Percentiles rank a stretch among this genome's conserved stretches.
phyloP scores from a whole-genome alignment of 2,888 invertebrate genomes.

The Trachelus tabidus region DNA sequence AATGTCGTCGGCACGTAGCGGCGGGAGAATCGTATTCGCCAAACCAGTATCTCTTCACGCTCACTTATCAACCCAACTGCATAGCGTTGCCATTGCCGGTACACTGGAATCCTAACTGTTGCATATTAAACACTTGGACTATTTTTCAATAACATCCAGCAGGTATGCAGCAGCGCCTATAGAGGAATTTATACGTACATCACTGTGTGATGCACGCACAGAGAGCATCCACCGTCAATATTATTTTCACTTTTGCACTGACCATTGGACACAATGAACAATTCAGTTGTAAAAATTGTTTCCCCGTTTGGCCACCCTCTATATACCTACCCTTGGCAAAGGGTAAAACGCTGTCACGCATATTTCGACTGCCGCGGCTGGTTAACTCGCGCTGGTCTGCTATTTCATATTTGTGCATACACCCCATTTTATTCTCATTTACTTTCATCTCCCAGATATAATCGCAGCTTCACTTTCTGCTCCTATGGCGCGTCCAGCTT shows the following conservation, averaged over 20 bases:
- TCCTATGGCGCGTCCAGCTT: not conserved
- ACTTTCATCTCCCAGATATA: not conserved
- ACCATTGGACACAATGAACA: not conserved
- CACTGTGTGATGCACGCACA: not conserved
- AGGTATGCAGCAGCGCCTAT: not conserved
- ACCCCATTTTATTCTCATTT: not conserved
- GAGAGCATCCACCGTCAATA: not conserved
- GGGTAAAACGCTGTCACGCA: not conserved
- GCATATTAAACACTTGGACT: not conserved
- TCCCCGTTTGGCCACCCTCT: not conserved
- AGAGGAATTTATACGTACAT: not conserved
- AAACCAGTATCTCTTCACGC: not conserved
- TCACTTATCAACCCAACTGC: not conserved
- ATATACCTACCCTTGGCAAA: not conserved
- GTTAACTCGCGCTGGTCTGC: not conserved
- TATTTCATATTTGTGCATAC: not conserved
- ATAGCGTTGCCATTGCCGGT: not conserved
- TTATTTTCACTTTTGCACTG: not conserved
- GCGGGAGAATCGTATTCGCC: not conserved
- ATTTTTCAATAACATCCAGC: not conserved
- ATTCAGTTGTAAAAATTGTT: not conserved
- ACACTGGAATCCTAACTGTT: not conserved
- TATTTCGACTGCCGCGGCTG: not conserved
- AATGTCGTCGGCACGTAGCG: conserved; percentile 6
- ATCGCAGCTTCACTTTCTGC: not conserved